Base-by-base conservation (phyloP, 2,113 vertebrate genomes). In the Mixornis gularis region DNA sequence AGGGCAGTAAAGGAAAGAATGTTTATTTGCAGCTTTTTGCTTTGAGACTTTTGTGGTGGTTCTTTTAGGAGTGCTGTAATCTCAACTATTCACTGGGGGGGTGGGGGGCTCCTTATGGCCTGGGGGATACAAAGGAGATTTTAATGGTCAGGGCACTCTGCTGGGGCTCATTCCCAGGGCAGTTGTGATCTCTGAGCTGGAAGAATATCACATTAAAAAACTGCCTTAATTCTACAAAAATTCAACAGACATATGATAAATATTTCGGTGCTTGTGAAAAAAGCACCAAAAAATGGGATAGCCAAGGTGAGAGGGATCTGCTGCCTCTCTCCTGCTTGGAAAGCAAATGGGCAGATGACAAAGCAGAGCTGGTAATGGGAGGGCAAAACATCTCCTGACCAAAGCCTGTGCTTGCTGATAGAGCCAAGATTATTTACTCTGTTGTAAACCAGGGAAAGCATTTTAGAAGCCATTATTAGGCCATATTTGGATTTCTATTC, bases 1-100 rank as follows among this genome's bases (percentile, higher is more conserved):
- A 94, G 84, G 90, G 92, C 93, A 96, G 83, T 95, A 96, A 95
- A 95, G 89, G 89, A 86, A 93, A 81, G 85, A 90, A 93, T 94
- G 87, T 94, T 96, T 96, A 92, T 89, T 94, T 94, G 96, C 81
- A 89, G 87, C 95, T 82, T 92, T 85, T 89, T 92, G 66, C 94
- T 95, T 89, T 76, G 81, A 95, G 94, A 90, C 91, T 93, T 94
- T 81, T 81, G 92, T 93, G 69, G 66, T 95, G 7, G 2, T 62
- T 49, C 93, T 94, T 93, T 81, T 82, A 94, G 70, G 73, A 93
- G 83, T 58, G 92, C 83, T 95, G 69, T 96, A 90, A 96, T 85
- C 77, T 90, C 66, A 83, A 6, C 77, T 74, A 6, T 90, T 90
- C 59, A 6, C 87, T 70, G 48, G 24, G 49, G 79, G 81, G 81